These are phyloP conservation scores for Epizoanthus scotinus DNA, from an alignment of 92 coral and sea anemone genomes.

Conservation along the genomic window DNA sequence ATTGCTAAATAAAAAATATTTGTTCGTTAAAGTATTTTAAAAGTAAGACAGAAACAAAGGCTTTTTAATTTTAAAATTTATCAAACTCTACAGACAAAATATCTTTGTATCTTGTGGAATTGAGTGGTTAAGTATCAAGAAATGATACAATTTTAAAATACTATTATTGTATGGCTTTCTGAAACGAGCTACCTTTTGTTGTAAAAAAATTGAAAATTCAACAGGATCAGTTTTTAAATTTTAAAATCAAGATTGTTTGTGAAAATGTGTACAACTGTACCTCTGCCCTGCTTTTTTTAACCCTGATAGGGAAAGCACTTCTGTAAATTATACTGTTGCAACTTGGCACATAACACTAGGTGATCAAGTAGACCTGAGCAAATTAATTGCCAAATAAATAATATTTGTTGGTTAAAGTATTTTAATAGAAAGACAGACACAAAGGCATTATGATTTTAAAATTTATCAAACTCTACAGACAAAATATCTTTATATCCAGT, in stretches of 20 bases:
- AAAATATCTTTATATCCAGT: neutral
- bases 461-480: neutral
- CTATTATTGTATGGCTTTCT: neutral
- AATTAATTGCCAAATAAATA: too few species aligned
- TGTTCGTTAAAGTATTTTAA: neutral
- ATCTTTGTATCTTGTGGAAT: neutral
- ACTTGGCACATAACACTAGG: neutral
- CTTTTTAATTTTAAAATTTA: neutral
- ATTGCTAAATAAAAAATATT: too few species aligned
- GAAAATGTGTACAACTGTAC: too few species aligned
- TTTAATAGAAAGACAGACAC: neutral
- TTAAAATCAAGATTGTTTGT: too few species aligned
- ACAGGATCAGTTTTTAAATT: too few species aligned
- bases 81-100: neutral
- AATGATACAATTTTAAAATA: neutral
- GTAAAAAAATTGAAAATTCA: too few species aligned
- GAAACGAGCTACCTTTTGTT: too few species aligned
- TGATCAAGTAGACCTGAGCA: neutral
- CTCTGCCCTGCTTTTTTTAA: too few species aligned
- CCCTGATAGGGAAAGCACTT: constrained; percentile 5
- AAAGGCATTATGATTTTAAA: neutral
- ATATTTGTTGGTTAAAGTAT: neutral
- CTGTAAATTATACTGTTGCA: neutral
- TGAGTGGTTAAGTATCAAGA: neutral
- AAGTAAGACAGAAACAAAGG: neutral